Percentiles rank a stretch among this genome's conserved stretches.
phyloP scores from a whole-genome alignment of 92 coral and sea anemone genomes.

The Porites lobata region DNA sequence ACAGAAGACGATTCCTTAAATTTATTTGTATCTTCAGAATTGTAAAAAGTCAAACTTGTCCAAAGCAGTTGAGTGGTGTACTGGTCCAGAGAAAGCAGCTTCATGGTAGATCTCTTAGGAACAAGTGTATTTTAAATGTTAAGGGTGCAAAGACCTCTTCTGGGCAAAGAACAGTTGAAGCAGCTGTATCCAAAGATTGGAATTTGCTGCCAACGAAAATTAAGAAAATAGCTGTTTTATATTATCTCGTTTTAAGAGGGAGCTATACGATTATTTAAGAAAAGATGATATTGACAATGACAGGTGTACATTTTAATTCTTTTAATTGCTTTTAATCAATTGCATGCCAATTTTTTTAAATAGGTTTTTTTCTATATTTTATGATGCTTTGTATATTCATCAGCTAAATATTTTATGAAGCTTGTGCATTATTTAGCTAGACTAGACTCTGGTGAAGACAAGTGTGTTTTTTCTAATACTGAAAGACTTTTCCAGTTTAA shows the following conservation, averaged over 20 bases:
- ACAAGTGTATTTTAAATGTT: neutral
- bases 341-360: neutral
- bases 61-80: neutral
- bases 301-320: neutral
- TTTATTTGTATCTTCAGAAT: conserved; percentile 7
- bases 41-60: conserved; percentile 1
- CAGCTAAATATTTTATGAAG: too few relatives aligned
- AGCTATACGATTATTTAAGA: neutral
- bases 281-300: neutral
- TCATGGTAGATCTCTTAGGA: neutral
- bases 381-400: too few relatives aligned
- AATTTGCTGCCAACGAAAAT: conserved; percentile 11
- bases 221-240: neutral
- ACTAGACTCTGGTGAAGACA: too few relatives aligned
- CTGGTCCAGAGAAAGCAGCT: too few relatives aligned
- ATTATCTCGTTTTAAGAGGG: neutral
- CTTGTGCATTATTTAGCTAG: too few relatives aligned
- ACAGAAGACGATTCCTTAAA: neutral
- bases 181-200: conserved; percentile 8
- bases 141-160: conserved; percentile 17
- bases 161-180: conserved; percentile 8
- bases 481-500: too few relatives aligned
- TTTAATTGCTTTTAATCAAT: too few relatives aligned
- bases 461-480: too few relatives aligned
- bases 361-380: too few relatives aligned